A percentile compares a stretch with the other conserved stretches of the same genome.
Conservation (phyloP, 2,113 vertebrate genomes). For the Emydocephalus ijimae region DNA sequence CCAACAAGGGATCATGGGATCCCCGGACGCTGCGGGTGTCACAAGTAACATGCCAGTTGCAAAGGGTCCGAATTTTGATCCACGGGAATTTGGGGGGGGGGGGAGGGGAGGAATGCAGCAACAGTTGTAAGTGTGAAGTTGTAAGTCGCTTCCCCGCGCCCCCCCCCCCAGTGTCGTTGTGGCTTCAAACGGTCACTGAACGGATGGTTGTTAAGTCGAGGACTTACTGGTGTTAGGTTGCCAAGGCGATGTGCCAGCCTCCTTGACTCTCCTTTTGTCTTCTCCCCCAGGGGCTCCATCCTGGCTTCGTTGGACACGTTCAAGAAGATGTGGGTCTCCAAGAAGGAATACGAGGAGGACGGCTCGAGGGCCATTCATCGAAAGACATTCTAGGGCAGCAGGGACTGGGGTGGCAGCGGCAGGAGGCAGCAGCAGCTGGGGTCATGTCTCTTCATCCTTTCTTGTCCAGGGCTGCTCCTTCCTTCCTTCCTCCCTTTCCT, state of each 20-base stretch:
- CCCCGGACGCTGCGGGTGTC: no score
- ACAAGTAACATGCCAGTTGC: no score
- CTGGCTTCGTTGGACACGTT: conserved; percentile 89
- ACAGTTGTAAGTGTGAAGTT: no score
- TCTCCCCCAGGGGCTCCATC: conserved; percentile 79
- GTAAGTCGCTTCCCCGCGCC: no score
- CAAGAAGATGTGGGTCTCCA: conserved; percentile 94
- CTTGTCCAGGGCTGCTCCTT: conserved; percentile 9
- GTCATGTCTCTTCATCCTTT: conserved; percentile 28
- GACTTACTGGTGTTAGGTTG: no score
- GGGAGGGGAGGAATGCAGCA: no score
- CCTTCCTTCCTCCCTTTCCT: fast-evolving
- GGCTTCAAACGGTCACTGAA: no score
- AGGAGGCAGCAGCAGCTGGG: conserved; percentile 19
- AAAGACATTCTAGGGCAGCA: conserved; percentile 81
- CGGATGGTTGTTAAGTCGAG: no score
- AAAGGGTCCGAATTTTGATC: no score
- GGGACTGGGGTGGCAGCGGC: not conserved
- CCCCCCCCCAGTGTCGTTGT: no score
- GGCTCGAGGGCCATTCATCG: conserved; percentile 85
- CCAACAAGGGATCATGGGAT: no score
- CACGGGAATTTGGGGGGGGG: no score
- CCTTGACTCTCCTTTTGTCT: not conserved
- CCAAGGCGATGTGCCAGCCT: not conserved
- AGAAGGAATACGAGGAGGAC: conserved; percentile 90